Evolutionary conservation across 1,140 invertebrate genomes (phyloP).

Genomic region (Plectus sambesii): DNA sequence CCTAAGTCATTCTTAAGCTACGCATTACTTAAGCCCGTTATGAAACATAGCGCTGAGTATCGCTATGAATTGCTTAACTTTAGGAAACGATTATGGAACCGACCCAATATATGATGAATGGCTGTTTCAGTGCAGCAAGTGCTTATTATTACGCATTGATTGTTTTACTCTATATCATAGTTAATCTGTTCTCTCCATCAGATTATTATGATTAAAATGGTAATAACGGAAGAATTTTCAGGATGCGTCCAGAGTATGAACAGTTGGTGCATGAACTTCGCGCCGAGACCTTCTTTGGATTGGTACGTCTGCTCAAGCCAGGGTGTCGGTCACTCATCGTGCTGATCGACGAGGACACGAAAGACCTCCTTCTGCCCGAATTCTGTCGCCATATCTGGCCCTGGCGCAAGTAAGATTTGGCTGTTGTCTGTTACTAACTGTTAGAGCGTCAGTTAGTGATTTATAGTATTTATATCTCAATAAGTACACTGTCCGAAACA

Average conservation of each 20-base stretch:
- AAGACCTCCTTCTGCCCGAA: constrained; percentile 68
- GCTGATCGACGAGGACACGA: constrained; percentile 73
- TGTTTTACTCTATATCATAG: too few species aligned
- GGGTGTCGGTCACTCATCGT: constrained; percentile 84
- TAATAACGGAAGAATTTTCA: too few species aligned
- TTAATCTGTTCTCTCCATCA: too few species aligned
- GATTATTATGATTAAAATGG: too few species aligned
- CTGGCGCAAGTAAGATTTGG: constrained; percentile 65
- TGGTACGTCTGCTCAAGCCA: constrained; percentile 80
- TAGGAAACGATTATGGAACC: too few species aligned
- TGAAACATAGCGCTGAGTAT: too few species aligned
- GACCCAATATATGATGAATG: too few species aligned
- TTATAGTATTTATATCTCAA: not conserved
- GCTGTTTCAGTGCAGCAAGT: too few species aligned
- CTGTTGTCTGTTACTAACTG: not conserved
- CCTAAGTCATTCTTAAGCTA: too few species aligned
- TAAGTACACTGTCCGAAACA: not conserved
- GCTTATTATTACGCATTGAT: too few species aligned
- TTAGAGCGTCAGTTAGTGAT: not conserved
- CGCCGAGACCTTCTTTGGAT: constrained; percentile 84
- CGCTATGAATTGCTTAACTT: too few species aligned
- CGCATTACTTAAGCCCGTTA: too few species aligned
- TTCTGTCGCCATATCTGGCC: constrained; percentile 89
- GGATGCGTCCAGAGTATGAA: constrained; percentile 30
- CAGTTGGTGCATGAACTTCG: constrained; percentile 68